Conservation (phyloP, 2,888 invertebrate species). For the Limnephilus marmoratus region DNA sequence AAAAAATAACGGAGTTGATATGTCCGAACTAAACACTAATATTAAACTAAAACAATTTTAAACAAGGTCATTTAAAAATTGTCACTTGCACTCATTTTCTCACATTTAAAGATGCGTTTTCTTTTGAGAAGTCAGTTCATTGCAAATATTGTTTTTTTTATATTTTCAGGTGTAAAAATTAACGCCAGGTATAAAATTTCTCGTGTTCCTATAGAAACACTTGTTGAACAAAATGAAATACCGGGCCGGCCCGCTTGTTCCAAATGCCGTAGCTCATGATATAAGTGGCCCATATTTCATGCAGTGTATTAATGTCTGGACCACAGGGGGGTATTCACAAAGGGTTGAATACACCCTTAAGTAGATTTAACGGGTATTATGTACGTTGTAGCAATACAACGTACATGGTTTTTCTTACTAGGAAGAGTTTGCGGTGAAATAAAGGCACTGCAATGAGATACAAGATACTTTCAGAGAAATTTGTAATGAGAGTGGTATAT, state of each 20-base stretch:
- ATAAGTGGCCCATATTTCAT: not conserved
- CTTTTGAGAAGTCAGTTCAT: too few relatives aligned
- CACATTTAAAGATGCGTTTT: too few relatives aligned
- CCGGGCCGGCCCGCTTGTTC: not conserved
- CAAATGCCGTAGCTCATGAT: slow-evolving; percentile 2
- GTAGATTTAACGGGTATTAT: not conserved
- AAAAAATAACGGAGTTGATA: too few relatives aligned
- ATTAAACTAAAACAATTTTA: too few relatives aligned
- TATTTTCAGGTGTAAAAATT: too few relatives aligned
- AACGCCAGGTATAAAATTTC: not conserved
- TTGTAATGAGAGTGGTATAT: not conserved
- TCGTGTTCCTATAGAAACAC: not conserved
- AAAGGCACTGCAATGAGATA: not conserved
- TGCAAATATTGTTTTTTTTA: too few relatives aligned
- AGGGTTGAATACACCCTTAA: not conserved
- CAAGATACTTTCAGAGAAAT: not conserved
- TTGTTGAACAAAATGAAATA: not conserved
- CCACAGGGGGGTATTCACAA: not conserved
- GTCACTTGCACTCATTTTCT: too few relatives aligned
- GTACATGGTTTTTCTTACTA: not conserved
- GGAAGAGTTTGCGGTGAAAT: not conserved
- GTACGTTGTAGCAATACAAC: not conserved
- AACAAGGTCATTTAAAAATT: too few relatives aligned
- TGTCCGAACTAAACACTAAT: too few relatives aligned
- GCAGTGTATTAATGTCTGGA: not conserved